phyloP scores from a whole-genome alignment of 2,888 invertebrate species.

The Lithophane semibrunnea region DNA sequence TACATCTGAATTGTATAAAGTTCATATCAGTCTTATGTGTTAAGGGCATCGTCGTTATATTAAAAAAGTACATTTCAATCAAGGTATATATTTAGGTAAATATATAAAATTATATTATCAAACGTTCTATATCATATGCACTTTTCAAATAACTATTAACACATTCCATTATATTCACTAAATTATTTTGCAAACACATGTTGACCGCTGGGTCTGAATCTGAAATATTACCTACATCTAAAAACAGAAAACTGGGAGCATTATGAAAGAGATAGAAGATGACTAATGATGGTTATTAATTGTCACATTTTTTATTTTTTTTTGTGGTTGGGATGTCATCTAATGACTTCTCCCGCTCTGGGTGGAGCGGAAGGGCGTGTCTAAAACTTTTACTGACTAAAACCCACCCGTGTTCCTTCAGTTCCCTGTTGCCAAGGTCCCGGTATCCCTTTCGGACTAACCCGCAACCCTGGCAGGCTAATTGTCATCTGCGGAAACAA shows the following conservation, averaged over 20 bases:
- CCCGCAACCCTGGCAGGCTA: too few relatives aligned
- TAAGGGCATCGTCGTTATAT: constrained; percentile 55
- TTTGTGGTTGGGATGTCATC: too few relatives aligned
- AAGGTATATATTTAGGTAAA: constrained; percentile 52
- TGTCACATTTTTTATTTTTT: too few relatives aligned
- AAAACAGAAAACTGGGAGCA: not conserved
- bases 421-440: too few relatives aligned
- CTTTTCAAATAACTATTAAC: constrained; percentile 12
- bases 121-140: constrained; percentile 15
- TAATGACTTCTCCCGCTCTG: too few relatives aligned
- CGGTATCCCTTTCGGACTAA: too few relatives aligned
- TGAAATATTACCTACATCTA: not conserved
- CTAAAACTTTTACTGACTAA: too few relatives aligned
- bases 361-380: too few relatives aligned
- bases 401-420: too few relatives aligned
- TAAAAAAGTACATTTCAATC: constrained; percentile 39
- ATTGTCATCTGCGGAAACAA: not conserved
- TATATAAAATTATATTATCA: constrained; percentile 38
- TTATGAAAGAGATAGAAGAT: constrained; percentile 12
- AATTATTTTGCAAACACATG: constrained; percentile 12
- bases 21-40: constrained; percentile 77
- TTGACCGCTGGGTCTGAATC: not conserved
- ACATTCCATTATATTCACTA: constrained; percentile 24
- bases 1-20: constrained; percentile 68
- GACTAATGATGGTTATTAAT: too few relatives aligned